These are phyloP conservation scores for Amblyteles armatorius DNA, from an alignment of 2,888 invertebrate genomes.

Conservation along the genomic window DNA sequence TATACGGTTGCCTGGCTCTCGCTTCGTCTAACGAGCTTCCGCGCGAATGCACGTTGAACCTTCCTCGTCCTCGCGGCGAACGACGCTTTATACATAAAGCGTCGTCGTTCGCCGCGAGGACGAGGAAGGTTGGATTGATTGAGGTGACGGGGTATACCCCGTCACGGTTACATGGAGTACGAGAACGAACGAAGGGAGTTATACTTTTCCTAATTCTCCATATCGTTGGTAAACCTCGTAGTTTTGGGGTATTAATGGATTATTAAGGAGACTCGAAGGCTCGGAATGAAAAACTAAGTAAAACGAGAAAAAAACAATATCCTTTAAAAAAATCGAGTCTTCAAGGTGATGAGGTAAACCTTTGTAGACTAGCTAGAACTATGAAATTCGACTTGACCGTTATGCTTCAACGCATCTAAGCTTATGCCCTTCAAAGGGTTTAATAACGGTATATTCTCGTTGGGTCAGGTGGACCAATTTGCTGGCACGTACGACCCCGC, in stretches of 20 bases:
- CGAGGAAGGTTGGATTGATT: too few species aligned
- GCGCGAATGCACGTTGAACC: constrained; percentile 49
- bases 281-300: neutral
- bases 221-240: neutral
- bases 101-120: too few species aligned
- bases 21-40: constrained; percentile 59
- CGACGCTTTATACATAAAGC: constrained; percentile 14
- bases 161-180: constrained; percentile 1
- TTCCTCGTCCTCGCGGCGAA: constrained; percentile 16
- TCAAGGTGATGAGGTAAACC: neutral
- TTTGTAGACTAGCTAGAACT: neutral
- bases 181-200: constrained; percentile 34
- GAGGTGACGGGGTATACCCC: too few species aligned
- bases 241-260: neutral
- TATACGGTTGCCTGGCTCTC: constrained; percentile 46
- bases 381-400: too few species aligned
- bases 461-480: neutral
- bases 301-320: neutral
- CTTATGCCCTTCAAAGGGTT: neutral
- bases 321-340: neutral
- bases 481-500: neutral
- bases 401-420: neutral
- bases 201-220: constrained; percentile 12
- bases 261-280: neutral
- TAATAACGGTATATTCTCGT: neutral